A percentile compares a stretch with the other conserved stretches of the same genome.
Conservation (phyloP, 2,113 vertebrate genomes). For the Aegithalos caudatus region DNA sequence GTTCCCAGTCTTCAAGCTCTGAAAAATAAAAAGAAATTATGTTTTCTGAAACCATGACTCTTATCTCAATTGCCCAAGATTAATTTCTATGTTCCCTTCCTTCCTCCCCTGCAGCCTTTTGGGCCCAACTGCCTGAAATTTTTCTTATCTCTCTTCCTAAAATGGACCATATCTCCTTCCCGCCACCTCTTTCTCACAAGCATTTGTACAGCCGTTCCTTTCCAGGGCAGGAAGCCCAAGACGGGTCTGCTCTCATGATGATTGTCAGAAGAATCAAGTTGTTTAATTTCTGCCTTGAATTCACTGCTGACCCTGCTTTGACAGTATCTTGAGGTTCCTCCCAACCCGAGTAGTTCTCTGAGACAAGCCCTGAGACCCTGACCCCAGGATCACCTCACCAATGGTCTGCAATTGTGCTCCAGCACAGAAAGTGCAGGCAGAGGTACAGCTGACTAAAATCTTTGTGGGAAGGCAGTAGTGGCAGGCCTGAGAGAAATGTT, state of each 20-base stretch:
- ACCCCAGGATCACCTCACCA: not conserved
- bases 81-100: not conserved
- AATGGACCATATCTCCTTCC: not conserved
- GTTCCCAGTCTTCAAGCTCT: not conserved
- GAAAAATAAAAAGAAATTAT: not conserved
- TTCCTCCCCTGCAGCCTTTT: not conserved
- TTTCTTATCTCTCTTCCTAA: conserved; percentile 49
- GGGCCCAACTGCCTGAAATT: not conserved
- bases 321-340: not conserved
- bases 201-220: fast-evolving
- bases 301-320: not conserved
- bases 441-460: not conserved
- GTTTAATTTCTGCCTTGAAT: not conserved
- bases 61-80: conserved; percentile 30
- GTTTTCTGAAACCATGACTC: conserved; percentile 1
- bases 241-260: not conserved
- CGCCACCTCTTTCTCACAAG: not conserved
- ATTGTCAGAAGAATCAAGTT: not conserved
- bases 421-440: not conserved
- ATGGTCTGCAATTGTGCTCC: fast-evolving
- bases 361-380: not conserved
- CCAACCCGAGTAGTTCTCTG: not conserved
- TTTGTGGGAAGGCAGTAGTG: not conserved
- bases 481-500: not conserved
- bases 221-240: not conserved